Conservation (phyloP, 2,113 vertebrate species). For the Protomyctophum bolini region DNA sequence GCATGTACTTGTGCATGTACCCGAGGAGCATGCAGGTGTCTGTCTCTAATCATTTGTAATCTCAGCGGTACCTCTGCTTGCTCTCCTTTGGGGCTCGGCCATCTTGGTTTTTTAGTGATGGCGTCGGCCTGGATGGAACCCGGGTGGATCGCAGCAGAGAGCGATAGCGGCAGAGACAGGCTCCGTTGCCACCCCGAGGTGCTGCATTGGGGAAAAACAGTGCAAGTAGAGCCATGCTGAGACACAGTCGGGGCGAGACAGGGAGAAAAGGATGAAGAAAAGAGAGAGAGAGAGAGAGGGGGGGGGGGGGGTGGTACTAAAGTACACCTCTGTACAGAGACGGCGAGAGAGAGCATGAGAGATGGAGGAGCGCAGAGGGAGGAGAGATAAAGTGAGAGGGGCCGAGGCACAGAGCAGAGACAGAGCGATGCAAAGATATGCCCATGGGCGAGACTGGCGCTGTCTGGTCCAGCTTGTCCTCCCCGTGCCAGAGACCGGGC, state of each 20-base stretch:
- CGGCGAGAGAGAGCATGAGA: conserved; percentile 2
- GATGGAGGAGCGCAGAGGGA: conserved; percentile 11
- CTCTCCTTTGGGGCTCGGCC: conserved; percentile 59
- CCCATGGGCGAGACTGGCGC: conserved; percentile 71
- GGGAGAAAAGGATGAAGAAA: conserved; percentile 33
- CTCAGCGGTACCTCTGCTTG: conserved; percentile 38
- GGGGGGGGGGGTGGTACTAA: no score
- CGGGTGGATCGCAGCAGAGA: conserved; percentile 36
- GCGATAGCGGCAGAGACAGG: conserved; percentile 36
- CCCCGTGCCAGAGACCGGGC: conserved; percentile 72
- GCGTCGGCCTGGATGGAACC: conserved; percentile 47
- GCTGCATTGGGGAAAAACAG: conserved; percentile 59
- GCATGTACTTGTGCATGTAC: no score
- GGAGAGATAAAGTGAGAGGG: conserved; percentile 15
- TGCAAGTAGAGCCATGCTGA: conserved; percentile 63
- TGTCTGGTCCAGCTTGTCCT: conserved; percentile 75
- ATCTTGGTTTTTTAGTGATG: conserved; percentile 54
- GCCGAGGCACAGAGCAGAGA: conserved; percentile 50
- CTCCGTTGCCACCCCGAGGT: conserved; percentile 53
- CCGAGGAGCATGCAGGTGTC: conserved; percentile 22
- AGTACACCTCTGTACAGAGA: conserved; percentile 31
- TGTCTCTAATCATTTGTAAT: conserved; percentile 25
- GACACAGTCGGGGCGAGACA: conserved; percentile 47
- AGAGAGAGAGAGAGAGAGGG: conserved; percentile 32
- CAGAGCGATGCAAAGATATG: conserved; percentile 52